Evolutionary conservation across 1,140 invertebrate genomes (phyloP).

Genomic region (Lysiphlebus fabarum): DNA sequence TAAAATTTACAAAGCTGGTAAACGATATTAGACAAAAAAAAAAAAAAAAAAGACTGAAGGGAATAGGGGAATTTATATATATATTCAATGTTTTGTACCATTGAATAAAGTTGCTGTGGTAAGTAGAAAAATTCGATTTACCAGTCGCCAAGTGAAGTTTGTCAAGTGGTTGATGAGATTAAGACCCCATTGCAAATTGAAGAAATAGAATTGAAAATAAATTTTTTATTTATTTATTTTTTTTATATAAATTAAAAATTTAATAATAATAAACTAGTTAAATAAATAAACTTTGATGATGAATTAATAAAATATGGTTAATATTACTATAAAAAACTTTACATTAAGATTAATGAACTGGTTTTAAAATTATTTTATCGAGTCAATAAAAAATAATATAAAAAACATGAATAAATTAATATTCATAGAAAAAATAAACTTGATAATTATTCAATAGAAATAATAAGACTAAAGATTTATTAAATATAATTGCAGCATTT

Average conservation of each 20-base stretch:
- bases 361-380: neutral
- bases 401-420: neutral
- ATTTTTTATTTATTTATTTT: too few species aligned
- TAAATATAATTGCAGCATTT: too few species aligned
- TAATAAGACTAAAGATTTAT: too few species aligned
- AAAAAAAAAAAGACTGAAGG: neutral
- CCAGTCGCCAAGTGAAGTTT: slow-evolving; percentile 16
- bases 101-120: slow-evolving; percentile 3
- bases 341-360: too few species aligned
- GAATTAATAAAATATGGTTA: too few species aligned
- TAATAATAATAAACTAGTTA: too few species aligned
- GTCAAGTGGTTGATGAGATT: slow-evolving; percentile 20
- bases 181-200: slow-evolving; percentile 7
- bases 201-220: neutral
- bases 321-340: too few species aligned
- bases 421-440: neutral
- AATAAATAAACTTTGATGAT: too few species aligned
- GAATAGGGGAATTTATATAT: neutral
- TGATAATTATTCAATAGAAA: neutral
- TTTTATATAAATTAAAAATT: too few species aligned
- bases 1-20: neutral
- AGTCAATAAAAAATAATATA: neutral
- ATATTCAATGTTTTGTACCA: too few species aligned
- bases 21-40: slow-evolving; percentile 14
- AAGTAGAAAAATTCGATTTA: slow-evolving; percentile 22